Evolutionary conservation across 2,888 invertebrate genomes (phyloP).

Genomic region (Drosophila infuscata): DNA sequence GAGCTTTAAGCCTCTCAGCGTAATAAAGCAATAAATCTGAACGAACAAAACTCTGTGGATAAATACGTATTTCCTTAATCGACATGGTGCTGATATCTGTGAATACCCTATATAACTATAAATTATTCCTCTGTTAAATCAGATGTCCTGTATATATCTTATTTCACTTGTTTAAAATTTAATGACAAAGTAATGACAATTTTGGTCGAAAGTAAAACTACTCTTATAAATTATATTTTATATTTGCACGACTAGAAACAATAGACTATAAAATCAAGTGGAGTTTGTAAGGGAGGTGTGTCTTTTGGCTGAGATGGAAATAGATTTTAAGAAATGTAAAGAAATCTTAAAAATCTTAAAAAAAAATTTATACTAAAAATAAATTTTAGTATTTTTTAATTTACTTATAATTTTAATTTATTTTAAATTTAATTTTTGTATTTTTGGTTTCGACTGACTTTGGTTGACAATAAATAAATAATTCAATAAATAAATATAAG

Average conservation of each 20-base stretch:
- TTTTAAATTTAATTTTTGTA: too few species aligned
- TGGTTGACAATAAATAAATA: too few species aligned
- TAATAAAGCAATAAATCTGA: conserved; percentile 71
- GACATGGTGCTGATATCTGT: neutral
- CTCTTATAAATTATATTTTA: neutral
- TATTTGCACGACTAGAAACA: neutral
- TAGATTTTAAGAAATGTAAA: neutral
- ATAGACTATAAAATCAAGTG: neutral
- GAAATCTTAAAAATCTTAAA: too few species aligned
- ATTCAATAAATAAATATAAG: neutral
- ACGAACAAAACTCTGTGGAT: conserved; percentile 2
- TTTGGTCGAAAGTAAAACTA: neutral
- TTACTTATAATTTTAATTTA: too few species aligned
- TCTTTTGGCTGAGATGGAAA: neutral
- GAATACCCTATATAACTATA: neutral
- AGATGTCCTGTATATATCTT: neutral
- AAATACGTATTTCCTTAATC: neutral
- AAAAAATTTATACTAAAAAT: too few species aligned
- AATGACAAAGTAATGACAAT: neutral
- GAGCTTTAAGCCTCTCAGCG: conserved; percentile 33
- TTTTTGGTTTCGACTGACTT: too few species aligned
- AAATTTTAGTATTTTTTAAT: too few species aligned
- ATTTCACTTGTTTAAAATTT: neutral
- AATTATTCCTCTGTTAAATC: neutral
- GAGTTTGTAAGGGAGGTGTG: neutral